Conservation (phyloP, 2,797 vertebrate genomes). For the Leptatherina wallacei region DNA sequence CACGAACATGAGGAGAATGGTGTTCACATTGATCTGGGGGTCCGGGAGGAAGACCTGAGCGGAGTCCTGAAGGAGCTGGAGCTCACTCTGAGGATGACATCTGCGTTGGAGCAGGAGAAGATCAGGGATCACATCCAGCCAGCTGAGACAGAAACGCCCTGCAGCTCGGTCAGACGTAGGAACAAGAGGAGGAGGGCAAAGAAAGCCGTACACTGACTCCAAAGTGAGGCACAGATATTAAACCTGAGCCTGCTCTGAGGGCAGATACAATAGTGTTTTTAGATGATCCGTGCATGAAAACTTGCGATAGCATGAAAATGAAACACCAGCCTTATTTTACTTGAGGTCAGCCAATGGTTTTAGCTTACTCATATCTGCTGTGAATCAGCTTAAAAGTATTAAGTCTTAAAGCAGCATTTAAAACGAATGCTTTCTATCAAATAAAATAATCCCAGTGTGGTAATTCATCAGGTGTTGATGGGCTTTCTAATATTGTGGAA, state of each 20-base stretch:
- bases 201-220: constrained; percentile 54
- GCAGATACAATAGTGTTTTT: neutral
- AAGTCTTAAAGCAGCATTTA: neutral
- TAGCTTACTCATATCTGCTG: no score
- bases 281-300: constrained; percentile 6
- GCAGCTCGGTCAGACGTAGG: constrained; percentile 60
- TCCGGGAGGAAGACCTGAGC: constrained; percentile 67
- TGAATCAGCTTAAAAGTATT: neutral
- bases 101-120: constrained; percentile 57
- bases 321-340: constrained; percentile 2
- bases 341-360: constrained; percentile 14
- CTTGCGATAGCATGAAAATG: constrained; percentile 14
- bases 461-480: neutral
- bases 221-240: neutral
- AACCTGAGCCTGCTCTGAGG: neutral
- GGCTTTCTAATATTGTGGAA: neutral
- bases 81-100: constrained; percentile 53
- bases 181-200: constrained; percentile 63
- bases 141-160: constrained; percentile 13
- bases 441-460: neutral
- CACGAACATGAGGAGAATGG: constrained; percentile 69
- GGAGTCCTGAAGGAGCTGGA: constrained; percentile 78
- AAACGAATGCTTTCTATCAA: neutral
- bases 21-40: constrained; percentile 10
- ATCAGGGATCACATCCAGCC: constrained; percentile 28